Conservation (phyloP, 2,113 vertebrate genomes). For the Alectura lathami region DNA sequence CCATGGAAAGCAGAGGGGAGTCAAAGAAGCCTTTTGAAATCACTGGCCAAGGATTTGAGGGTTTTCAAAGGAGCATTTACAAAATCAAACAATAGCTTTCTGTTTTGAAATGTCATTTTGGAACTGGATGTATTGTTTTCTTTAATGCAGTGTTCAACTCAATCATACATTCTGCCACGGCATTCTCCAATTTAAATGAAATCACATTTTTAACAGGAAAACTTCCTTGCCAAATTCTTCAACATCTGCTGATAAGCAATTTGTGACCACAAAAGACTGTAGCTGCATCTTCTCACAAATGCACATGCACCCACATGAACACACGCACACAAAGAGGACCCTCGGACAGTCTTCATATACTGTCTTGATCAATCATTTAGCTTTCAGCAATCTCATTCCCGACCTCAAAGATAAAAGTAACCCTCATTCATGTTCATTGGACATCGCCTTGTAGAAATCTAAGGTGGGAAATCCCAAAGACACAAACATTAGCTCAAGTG, state of each 20-base stretch:
- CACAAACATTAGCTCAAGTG: not conserved
- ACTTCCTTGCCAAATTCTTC: not conserved
- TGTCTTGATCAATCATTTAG: not conserved
- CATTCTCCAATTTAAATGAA: not conserved
- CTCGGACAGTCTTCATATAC: not conserved
- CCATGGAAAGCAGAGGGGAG: not conserved
- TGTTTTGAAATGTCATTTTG: slow-evolving; percentile 34
- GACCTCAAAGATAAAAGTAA: not conserved
- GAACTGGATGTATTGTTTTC: not conserved
- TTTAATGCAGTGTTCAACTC: not conserved
- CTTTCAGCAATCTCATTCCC: not conserved
- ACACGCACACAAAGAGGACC: not conserved
- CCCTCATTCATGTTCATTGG: not conserved
- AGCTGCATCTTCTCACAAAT: not conserved
- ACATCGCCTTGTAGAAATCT: not conserved
- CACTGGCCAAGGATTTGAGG: not conserved
- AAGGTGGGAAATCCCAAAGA: not conserved
- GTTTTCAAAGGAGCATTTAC: slow-evolving; percentile 28
- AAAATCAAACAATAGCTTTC: slow-evolving; percentile 2
- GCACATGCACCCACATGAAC: not conserved
- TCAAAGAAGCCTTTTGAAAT: not conserved
- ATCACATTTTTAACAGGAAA: not conserved
- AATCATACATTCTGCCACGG: not conserved
- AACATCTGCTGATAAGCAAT: not conserved
- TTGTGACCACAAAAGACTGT: not conserved